Evolutionary conservation across 2,888 invertebrate genomes (phyloP).

Genomic region (Ceramica pisi): DNA sequence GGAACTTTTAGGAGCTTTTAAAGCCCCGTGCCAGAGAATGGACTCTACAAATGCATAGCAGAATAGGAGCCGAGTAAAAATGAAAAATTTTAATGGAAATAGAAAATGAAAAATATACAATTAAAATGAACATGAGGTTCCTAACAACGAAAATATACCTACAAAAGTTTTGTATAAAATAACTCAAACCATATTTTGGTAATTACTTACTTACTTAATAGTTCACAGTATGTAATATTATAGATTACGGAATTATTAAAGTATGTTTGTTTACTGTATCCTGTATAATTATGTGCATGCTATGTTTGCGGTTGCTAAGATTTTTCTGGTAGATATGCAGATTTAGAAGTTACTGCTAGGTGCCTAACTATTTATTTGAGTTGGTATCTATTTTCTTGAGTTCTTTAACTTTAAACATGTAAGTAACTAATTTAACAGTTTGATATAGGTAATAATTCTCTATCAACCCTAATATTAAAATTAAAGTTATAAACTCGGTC

Average conservation of each 20-base stretch:
- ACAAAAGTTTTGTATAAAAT: neutral
- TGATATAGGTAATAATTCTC: too few relatives aligned
- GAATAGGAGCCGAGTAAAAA: neutral
- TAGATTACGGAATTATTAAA: too few relatives aligned
- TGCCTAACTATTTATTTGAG: too few relatives aligned
- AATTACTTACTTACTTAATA: too few relatives aligned
- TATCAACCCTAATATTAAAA: too few relatives aligned
- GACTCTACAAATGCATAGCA: neutral
- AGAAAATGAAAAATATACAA: neutral
- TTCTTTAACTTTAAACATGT: too few relatives aligned
- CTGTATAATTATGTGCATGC: neutral
- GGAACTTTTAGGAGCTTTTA: slow-evolving; percentile 58
- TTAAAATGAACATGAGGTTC: neutral
- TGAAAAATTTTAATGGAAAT: too few relatives aligned
- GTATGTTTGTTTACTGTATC: too few relatives aligned
- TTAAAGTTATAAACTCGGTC: too few relatives aligned
- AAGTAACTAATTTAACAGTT: neutral
- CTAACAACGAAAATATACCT: neutral
- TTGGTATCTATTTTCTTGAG: too few relatives aligned
- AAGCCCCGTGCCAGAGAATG: slow-evolving; percentile 1
- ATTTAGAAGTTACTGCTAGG: too few relatives aligned
- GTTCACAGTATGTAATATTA: neutral
- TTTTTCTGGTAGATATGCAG: too few relatives aligned
- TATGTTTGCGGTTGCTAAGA: neutral
- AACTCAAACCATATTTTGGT: neutral